A percentile compares a stretch with the other conserved stretches of the same genome.
phyloP scores from a whole-genome alignment of 2,113 vertebrate genomes.

The Cyrtonyx montezumae region DNA sequence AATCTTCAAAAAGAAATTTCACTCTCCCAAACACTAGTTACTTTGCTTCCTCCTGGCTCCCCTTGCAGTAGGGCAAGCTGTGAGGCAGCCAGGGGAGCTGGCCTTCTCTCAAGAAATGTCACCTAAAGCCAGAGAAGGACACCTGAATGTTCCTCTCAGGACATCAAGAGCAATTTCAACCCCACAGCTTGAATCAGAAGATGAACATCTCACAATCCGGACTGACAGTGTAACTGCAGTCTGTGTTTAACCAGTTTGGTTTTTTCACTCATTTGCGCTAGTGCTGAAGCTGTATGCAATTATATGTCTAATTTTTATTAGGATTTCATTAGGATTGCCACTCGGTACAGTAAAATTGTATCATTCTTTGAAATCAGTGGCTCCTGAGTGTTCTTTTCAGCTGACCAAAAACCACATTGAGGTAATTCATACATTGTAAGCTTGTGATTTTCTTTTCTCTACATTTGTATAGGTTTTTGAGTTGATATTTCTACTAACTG shows the following conservation, averaged over 20 bases:
- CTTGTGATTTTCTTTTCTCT: neutral
- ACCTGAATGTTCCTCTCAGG: neutral
- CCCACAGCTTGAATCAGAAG: neutral
- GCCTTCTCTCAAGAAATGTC: accelerated
- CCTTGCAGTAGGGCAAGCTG: accelerated
- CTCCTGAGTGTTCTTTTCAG: neutral
- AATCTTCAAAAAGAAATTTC: neutral
- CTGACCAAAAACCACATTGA: neutral
- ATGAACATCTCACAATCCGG: neutral
- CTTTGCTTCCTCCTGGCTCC: accelerated
- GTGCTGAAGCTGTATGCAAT: neutral
- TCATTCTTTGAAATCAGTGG: neutral
- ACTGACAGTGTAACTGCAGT: neutral
- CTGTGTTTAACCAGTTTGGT: neutral
- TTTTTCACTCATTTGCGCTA: accelerated
- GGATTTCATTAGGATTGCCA: neutral
- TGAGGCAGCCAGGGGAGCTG: neutral
- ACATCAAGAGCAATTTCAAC: neutral
- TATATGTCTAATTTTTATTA: neutral
- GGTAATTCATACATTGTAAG: neutral
- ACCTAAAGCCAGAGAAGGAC: neutral
- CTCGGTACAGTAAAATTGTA: neutral
- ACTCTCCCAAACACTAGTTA: neutral
- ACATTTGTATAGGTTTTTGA: neutral
- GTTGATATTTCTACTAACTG: neutral